Evolutionary conservation across 2,888 invertebrate species (phyloP).

Genomic region (Cenopis cana): DNA sequence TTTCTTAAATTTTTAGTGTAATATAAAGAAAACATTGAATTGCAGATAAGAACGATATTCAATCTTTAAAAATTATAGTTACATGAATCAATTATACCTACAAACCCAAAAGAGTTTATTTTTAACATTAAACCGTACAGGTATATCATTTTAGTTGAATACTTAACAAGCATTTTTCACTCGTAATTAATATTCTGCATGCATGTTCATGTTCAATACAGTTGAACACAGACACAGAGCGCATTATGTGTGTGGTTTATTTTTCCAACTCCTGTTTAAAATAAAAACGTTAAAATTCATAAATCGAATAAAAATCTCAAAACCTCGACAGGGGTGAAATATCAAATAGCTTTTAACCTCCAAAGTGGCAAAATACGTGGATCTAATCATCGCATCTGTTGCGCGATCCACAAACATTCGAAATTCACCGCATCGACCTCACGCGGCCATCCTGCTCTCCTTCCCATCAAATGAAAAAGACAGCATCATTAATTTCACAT

Average conservation of each 20-base stretch:
- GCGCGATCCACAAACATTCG: conserved; percentile 15
- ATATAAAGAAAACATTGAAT: too few species aligned
- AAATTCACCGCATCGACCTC: conserved; percentile 1
- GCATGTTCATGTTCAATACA: not conserved
- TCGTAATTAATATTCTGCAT: too few species aligned
- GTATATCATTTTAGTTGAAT: too few species aligned
- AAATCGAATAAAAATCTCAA: conserved; percentile 45
- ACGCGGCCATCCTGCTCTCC: conserved; percentile 24
- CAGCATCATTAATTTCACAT: conserved; percentile 24
- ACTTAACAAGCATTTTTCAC: too few species aligned
- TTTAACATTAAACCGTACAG: too few species aligned
- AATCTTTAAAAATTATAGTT: too few species aligned
- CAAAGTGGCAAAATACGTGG: conserved; percentile 66
- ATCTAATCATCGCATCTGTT: conserved; percentile 83
- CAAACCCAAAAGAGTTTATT: too few species aligned
- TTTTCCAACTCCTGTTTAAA: conserved; percentile 13
- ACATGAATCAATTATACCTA: too few species aligned
- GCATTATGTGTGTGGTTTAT: too few species aligned
- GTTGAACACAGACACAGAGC: not conserved
- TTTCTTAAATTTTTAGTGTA: too few species aligned
- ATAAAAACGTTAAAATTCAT: conserved; percentile 38
- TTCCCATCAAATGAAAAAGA: conserved; percentile 13
- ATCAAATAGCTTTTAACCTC: conserved; percentile 74
- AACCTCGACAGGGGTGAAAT: conserved; percentile 40
- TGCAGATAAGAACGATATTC: too few species aligned